Evolutionary conservation across 2,797 vertebrate genomes (phyloP).

Genomic region (Enteromius argenteus): DNA sequence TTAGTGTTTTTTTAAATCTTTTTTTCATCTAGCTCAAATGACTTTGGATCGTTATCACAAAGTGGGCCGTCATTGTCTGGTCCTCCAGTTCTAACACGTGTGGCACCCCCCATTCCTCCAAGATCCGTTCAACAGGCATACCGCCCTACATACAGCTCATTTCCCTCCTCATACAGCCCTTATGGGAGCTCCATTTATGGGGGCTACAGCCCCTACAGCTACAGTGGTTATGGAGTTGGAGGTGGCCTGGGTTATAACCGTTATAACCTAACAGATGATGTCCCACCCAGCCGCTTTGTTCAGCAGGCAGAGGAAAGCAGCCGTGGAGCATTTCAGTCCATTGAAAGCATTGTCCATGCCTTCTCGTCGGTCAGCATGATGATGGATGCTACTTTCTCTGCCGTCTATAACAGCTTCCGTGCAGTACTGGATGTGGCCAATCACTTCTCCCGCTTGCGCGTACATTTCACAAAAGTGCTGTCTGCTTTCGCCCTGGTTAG

Average conservation of each 20-base stretch:
- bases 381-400: slow-evolving; percentile 97
- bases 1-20: background rate
- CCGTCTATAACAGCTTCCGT: slow-evolving; percentile 96
- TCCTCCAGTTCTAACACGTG: slow-evolving; percentile 78
- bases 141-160: slow-evolving; percentile 86
- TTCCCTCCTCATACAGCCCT: slow-evolving; percentile 85
- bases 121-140: slow-evolving; percentile 85
- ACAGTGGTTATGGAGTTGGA: slow-evolving; percentile 74
- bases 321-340: slow-evolving; percentile 95
- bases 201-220: slow-evolving; percentile 87
- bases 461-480: slow-evolving; percentile 94
- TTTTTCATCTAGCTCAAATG: slow-evolving; percentile 81
- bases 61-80: slow-evolving; percentile 76
- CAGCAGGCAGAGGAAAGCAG: slow-evolving; percentile 97
- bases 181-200: slow-evolving; percentile 87
- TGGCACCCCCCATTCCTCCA: slow-evolving; percentile 88
- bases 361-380: slow-evolving; percentile 98
- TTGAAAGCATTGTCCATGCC: slow-evolving; percentile 98
- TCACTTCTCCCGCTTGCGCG: slow-evolving; percentile 92
- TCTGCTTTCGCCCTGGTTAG: slow-evolving; percentile 95
- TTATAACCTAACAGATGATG: slow-evolving; percentile 78
- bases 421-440: slow-evolving; percentile 97
- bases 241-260: slow-evolving; percentile 86
- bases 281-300: slow-evolving; percentile 92
- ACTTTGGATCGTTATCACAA: slow-evolving; percentile 75